These are phyloP conservation scores for Apantesis nais DNA, from an alignment of 2,888 invertebrate genomes.

Conservation along the genomic window DNA sequence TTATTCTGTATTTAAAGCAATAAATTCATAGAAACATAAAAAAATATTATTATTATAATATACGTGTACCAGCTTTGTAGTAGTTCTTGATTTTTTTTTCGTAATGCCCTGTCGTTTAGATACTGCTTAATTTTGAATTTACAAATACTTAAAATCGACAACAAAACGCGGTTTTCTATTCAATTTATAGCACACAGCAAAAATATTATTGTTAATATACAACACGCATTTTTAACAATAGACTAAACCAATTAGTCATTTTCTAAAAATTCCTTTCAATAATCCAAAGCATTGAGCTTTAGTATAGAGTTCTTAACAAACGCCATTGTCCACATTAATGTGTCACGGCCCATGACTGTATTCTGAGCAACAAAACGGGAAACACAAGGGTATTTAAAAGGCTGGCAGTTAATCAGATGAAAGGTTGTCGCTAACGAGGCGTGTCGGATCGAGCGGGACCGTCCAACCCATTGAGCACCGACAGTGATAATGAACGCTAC, in stretches of 20 bases:
- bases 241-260: constrained; percentile 2
- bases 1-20: constrained; percentile 35
- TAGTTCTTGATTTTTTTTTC: constrained; percentile 13
- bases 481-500: constrained; percentile 47
- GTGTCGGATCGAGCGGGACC: constrained; percentile 32
- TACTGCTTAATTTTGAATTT: not conserved
- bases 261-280: constrained; percentile 10
- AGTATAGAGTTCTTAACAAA: constrained; percentile 1
- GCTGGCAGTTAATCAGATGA: constrained; percentile 52
- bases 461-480: constrained; percentile 50
- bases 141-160: not conserved
- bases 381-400: constrained; percentile 45
- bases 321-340: constrained; percentile 21
- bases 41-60: constrained; percentile 25
- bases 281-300: not conserved
- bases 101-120: not conserved
- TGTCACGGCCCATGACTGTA: constrained; percentile 21
- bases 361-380: constrained; percentile 32
- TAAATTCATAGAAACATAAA: constrained; percentile 36
- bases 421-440: constrained; percentile 53
- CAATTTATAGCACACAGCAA: not conserved
- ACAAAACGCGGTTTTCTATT: not conserved
- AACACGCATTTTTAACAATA: constrained; percentile 10
- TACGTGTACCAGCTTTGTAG: constrained; percentile 12
- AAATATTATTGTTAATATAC: constrained; percentile 6